Evolutionary conservation across 2,113 vertebrate species (phyloP).

Genomic region (Melanocharis versteri): DNA sequence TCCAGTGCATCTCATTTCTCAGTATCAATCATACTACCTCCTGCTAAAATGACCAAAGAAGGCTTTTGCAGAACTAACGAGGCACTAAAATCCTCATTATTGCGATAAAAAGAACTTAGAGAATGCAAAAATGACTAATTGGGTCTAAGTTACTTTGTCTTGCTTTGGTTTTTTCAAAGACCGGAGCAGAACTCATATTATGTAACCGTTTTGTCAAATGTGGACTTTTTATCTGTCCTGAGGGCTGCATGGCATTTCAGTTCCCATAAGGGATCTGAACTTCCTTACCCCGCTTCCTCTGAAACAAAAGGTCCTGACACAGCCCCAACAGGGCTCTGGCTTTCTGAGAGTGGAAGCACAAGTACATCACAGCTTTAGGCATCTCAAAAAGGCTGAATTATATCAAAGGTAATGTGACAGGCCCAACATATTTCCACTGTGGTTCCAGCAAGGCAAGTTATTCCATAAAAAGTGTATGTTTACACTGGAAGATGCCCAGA

Average conservation of each 20-base stretch:
- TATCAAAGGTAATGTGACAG: not conserved
- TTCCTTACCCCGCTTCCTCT: not conserved
- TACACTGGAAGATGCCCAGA: not conserved
- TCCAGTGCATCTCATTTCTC: not conserved
- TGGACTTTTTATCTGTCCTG: not conserved
- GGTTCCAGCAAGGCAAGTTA: not conserved
- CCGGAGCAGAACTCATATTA: not conserved
- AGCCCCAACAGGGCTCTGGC: not conserved
- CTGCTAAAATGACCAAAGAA: not conserved
- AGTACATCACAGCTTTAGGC: not conserved
- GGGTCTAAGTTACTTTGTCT: not conserved
- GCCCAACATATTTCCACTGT: fast-evolving
- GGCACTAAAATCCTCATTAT: not conserved
- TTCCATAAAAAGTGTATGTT: not conserved
- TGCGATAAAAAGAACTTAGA: not conserved
- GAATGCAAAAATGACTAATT: not conserved
- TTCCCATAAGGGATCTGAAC: not conserved
- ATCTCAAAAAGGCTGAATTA: not conserved
- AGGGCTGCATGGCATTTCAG: not conserved
- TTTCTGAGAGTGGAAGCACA: not conserved
- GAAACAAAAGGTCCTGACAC: not conserved
- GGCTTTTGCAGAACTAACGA: not conserved
- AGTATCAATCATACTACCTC: not conserved
- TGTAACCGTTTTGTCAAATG: not conserved
- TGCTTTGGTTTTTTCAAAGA: not conserved